Base-by-base conservation (phyloP, 2,113 vertebrate species). In the Vulpes ferrilata region DNA sequence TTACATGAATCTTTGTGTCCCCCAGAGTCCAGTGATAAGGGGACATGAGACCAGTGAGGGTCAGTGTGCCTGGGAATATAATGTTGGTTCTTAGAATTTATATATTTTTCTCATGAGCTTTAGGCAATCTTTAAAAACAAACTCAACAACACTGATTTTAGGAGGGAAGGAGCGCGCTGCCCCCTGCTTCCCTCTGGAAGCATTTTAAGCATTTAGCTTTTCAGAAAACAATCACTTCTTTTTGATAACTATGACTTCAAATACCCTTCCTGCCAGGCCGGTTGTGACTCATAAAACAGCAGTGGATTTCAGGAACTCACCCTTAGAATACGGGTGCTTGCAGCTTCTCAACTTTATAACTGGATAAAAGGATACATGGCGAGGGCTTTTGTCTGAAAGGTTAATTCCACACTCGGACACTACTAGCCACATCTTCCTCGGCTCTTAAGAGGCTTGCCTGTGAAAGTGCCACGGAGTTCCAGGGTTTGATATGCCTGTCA, bases 31-130 rank as follows among this genome's bases (percentile, higher is more conserved):
- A 92, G 20, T 5, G 59, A 90, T 23, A 53, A 8, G 60, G 60
- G 62, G 87, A 82, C 91, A 59, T 12, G 30, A 88, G 79, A 82
- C 90, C 92, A 59, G 20, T 0, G 57, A 84, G 38, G 91, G 89
- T 85, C 96, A 94, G 62, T 27, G 20, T 67, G 90, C 95, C 94
- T 60, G 95, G 96, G 96, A 97, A 96, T 43, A 35, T 22, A 27
- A 55, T 35, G 32, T 25, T 51, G 65, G 62, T 60, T 92, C 80
- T 95, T 55, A 90, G 87, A 71, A 90, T 93, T 93, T 64, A 71
- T 59, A 92, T 67, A 53, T 51, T 84, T 96, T 97, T 98, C 97
- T 98, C 95, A 93, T n/a, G 93, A 95, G 95, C 90, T 86, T 82
- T 64, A 11, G 86, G 53, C 32, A 48, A 20, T 23, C 25, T 96